Evolutionary conservation across 1,140 invertebrate species (phyloP).

Genomic region (Ganaspis sp.): DNA sequence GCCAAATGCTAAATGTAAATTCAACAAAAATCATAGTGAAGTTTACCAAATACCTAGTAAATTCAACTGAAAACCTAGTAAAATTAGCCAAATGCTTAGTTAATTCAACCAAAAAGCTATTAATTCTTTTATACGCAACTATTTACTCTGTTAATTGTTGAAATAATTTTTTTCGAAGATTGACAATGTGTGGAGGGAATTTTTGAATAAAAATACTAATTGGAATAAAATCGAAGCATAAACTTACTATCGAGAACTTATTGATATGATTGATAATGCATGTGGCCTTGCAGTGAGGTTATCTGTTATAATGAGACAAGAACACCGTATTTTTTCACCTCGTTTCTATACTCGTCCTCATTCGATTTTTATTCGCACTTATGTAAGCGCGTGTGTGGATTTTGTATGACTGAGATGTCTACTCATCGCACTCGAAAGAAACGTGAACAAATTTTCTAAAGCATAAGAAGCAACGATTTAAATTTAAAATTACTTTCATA

Average conservation of each 20-base stretch:
- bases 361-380: slow-evolving; percentile 17
- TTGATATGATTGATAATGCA: slow-evolving; percentile 13
- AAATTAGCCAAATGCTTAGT: too few species aligned
- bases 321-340: slow-evolving; percentile 2
- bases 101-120: too few species aligned
- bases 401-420: background rate
- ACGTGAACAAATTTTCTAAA: background rate
- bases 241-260: background rate
- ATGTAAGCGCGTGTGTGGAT: slow-evolving; percentile 8
- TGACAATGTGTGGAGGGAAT: too few species aligned
- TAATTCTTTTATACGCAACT: too few species aligned
- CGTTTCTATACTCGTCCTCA: slow-evolving; percentile 21
- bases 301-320: slow-evolving; percentile 21
- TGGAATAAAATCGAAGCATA: background rate
- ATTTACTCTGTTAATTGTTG: too few species aligned
- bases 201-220: background rate
- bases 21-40: too few species aligned
- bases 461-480: background rate
- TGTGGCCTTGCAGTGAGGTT: background rate
- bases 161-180: too few species aligned
- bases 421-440: slow-evolving; percentile 7
- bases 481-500: background rate
- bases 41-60: too few species aligned
- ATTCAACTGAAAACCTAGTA: too few species aligned
- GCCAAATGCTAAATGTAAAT: too few species aligned